phyloP scores from a whole-genome alignment of 2,797 vertebrate species.

The Karalla daura region DNA sequence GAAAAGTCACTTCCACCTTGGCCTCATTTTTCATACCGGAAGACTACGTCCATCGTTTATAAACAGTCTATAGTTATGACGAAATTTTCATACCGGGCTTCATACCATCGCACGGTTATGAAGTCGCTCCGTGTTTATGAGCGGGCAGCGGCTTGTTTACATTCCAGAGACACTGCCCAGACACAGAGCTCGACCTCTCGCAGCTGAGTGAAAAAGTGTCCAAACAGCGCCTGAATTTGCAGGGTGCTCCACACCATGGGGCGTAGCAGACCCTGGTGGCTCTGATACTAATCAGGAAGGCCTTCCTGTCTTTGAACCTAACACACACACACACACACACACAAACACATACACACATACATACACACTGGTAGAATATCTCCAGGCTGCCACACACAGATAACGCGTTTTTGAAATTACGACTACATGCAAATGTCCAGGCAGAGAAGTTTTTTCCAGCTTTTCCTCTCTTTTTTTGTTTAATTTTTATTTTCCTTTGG shows the following conservation, averaged over 20 bases:
- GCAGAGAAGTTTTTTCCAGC: neutral
- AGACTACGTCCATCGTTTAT: no score
- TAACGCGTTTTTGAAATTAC: constrained; percentile 9
- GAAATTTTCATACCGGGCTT: no score
- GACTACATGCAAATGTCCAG: constrained; percentile 17
- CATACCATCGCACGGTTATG: constrained; percentile 22
- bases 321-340: no score
- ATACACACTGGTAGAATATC: constrained; percentile 8
- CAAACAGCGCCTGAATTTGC: constrained; percentile 32
- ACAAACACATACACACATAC: no score
- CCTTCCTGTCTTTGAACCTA: constrained; percentile 67
- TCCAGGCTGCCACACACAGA: neutral
- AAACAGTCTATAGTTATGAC: no score
- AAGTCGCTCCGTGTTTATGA: constrained; percentile 49
- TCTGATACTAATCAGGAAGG: constrained; percentile 58
- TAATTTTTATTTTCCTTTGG: constrained; percentile 1
- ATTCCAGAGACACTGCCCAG: constrained; percentile 53
- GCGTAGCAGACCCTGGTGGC: constrained; percentile 19
- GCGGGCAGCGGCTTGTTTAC: constrained; percentile 49
- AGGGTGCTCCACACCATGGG: constrained; percentile 22
- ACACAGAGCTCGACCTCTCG: constrained; percentile 30
- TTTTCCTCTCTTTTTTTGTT: no score
- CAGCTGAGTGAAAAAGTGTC: constrained; percentile 43
- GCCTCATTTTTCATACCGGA: no score
- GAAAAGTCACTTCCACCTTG: no score